Evolutionary conservation across 1,140 invertebrate genomes (phyloP).

Genomic region (Listronotus oregonensis): DNA sequence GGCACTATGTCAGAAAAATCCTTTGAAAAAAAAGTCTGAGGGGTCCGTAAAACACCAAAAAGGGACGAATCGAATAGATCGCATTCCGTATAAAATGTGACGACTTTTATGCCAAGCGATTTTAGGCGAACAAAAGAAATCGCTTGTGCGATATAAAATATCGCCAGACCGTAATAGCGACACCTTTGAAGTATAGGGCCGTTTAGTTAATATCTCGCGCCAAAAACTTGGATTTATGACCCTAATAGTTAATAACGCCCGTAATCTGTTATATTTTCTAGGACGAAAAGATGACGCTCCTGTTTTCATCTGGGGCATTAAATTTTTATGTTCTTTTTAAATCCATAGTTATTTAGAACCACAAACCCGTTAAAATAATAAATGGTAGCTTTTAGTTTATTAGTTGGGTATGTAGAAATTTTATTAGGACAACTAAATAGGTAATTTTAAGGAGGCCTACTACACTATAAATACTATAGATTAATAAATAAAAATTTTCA

Average conservation of each 20-base stretch:
- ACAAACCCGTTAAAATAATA: no score
- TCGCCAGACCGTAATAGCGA: slow-evolving; percentile 19
- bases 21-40: background rate
- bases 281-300: slow-evolving; percentile 16
- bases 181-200: slow-evolving; percentile 27
- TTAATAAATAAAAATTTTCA: no score
- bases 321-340: background rate
- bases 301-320: slow-evolving; percentile 11
- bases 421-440: no score
- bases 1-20: no score
- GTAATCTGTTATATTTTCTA: slow-evolving; percentile 18
- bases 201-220: slow-evolving; percentile 24
- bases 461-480: no score
- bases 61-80: slow-evolving; percentile 1
- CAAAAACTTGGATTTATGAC: slow-evolving; percentile 21
- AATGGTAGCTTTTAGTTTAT: no score
- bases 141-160: slow-evolving; percentile 16
- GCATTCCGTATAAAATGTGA: slow-evolving; percentile 16
- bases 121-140: slow-evolving; percentile 20
- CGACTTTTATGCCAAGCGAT: slow-evolving; percentile 23
- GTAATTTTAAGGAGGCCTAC: no score
- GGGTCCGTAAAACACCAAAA: slow-evolving; percentile 4
- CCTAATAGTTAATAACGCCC: slow-evolving; percentile 17
- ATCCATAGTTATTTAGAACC: no score
- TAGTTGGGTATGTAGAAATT: no score